These are phyloP conservation scores for Mareca penelope DNA, from an alignment of 2,797 vertebrate genomes.

Conservation along the genomic window DNA sequence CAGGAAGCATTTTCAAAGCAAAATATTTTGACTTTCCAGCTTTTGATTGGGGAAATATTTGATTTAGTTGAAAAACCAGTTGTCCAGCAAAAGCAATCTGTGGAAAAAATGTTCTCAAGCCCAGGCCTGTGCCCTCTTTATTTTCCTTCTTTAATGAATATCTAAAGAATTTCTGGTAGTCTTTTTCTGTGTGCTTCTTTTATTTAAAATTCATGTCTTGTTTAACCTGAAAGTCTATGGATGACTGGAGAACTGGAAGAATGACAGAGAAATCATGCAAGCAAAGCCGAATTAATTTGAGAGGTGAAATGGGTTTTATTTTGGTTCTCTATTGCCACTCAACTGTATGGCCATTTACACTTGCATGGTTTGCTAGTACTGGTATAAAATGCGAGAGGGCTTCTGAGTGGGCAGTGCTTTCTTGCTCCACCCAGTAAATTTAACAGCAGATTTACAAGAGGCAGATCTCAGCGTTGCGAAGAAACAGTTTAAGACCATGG, in stretches of 20 bases:
- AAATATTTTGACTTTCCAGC: neutral
- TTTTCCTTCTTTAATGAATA: neutral
- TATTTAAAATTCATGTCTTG: conserved; percentile 7
- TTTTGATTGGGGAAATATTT: neutral
- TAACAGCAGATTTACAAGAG: neutral
- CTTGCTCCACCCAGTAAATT: neutral
- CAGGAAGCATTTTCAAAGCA: neutral
- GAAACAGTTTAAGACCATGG: neutral
- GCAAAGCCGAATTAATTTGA: neutral
- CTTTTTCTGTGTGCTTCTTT: neutral
- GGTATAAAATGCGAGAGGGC: neutral
- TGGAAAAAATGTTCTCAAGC: neutral
- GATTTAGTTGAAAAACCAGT: neutral
- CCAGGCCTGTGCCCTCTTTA: neutral
- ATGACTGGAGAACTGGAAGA: conserved; percentile 2
- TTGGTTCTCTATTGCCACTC: neutral
- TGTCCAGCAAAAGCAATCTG: neutral
- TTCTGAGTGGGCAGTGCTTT: neutral
- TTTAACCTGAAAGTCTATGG: neutral
- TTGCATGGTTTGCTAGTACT: neutral
- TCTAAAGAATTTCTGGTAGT: neutral
- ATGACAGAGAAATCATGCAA: neutral
- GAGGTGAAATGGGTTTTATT: conserved; percentile 5
- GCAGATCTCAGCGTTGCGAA: neutral
- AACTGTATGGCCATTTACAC: neutral